A percentile compares a stretch with the other conserved stretches of the same genome.
Conservation (phyloP, 1,140 invertebrate species). For the Drosophila leontia region DNA sequence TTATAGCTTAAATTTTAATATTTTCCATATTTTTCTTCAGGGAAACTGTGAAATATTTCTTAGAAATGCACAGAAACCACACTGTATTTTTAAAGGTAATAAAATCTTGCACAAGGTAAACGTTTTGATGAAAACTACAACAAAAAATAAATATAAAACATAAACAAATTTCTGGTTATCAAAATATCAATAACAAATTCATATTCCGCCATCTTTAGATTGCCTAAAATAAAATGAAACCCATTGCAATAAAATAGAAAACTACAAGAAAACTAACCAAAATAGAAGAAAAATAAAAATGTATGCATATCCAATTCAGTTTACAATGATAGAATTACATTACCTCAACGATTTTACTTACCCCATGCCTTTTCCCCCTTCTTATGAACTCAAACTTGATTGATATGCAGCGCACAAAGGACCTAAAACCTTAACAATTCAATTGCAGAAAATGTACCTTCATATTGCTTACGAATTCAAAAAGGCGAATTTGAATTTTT, state of each 20-base stretch:
- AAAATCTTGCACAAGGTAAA: not conserved
- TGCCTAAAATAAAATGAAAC: not conserved
- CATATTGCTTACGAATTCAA: conserved; percentile 30
- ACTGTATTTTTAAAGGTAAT: not conserved
- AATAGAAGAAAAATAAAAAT: conserved; percentile 3
- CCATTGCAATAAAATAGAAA: not conserved
- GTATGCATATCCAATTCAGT: conserved; percentile 25
- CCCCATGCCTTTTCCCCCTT: not conserved
- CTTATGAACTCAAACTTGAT: conserved; percentile 22
- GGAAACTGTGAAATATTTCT: not conserved
- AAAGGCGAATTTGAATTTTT: conserved; percentile 55
- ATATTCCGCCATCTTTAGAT: not conserved
- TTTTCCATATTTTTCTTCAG: not conserved
- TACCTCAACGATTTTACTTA: conserved; percentile 15
- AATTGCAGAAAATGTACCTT: conserved; percentile 53
- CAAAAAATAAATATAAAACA: not conserved
- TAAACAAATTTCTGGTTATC: not conserved
- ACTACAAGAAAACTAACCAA: not conserved
- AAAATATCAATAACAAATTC: not conserved
- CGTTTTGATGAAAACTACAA: too few species aligned
- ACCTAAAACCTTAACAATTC: conserved; percentile 38
- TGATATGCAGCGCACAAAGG: conserved; percentile 54
- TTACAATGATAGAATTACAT: conserved; percentile 25
- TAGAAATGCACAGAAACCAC: not conserved
- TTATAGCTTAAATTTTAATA: not conserved